Percentiles rank a stretch among this genome's conserved stretches.
These are phyloP conservation scores for Heterotis niloticus DNA, from an alignment of 2,113 vertebrate species.

Conservation along the genomic window DNA sequence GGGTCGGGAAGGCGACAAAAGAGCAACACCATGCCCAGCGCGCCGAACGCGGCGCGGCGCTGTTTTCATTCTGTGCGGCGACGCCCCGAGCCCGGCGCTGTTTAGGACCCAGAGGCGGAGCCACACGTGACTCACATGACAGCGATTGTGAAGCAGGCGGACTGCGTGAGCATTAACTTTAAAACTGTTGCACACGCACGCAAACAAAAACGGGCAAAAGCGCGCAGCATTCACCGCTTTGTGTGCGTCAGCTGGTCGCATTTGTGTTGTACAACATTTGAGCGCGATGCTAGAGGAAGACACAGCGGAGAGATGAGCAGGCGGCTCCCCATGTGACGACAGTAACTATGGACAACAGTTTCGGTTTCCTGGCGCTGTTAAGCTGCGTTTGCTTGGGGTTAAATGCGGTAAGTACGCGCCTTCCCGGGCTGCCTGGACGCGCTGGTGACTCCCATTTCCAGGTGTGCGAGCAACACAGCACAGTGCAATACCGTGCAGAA, in stretches of 20 bases:
- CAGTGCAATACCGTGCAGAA: too few relatives aligned
- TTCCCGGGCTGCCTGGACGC: too few relatives aligned
- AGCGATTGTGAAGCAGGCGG: neutral
- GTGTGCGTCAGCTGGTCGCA: neutral
- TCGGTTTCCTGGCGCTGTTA: conserved; percentile 37
- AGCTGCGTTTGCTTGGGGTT: conserved; percentile 34
- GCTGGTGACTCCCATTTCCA: too few relatives aligned
- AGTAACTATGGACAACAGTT: conserved; percentile 45
- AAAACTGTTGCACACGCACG: neutral
- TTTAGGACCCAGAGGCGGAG: conserved; percentile 52
- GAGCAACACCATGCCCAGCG: too few relatives aligned
- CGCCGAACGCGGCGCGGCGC: too few relatives aligned
- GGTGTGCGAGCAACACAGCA: too few relatives aligned
- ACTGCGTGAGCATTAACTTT: neutral
- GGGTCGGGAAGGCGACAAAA: neutral
- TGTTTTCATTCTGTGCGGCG: neutral
- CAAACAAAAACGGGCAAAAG: neutral
- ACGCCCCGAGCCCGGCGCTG: neutral
- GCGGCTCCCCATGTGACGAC: neutral
- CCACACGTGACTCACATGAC: conserved; percentile 50
- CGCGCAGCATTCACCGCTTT: neutral
- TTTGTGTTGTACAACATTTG: neutral
- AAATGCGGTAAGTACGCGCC: conserved; percentile 48
- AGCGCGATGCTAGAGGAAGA: neutral
- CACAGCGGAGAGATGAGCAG: neutral